These are phyloP conservation scores for Ophonus ardosiacus DNA, from an alignment of 2,888 invertebrate species.

Conservation along the genomic window DNA sequence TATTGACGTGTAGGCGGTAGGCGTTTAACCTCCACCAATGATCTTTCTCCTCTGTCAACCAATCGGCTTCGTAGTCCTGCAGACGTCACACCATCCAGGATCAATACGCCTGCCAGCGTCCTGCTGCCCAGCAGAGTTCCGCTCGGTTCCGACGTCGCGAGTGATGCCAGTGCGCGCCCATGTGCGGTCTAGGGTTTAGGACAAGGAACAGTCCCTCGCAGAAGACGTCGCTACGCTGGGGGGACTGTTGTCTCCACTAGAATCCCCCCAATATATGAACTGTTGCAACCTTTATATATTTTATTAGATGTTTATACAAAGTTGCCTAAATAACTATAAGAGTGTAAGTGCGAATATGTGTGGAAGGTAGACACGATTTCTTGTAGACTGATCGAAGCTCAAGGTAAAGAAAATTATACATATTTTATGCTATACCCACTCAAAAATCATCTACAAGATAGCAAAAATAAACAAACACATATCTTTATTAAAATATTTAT, in stretches of 20 bases:
- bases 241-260: constrained; percentile 87
- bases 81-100: constrained; percentile 73
- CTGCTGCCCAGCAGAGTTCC: constrained; percentile 68
- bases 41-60: constrained; percentile 63
- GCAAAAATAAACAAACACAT: too few species aligned
- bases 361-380: constrained; percentile 2
- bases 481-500: too few species aligned
- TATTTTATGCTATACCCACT: not conserved
- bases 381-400: not conserved
- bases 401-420: constrained; percentile 11
- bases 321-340: constrained; percentile 60
- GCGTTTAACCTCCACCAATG: constrained; percentile 45
- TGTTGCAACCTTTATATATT: constrained; percentile 56
- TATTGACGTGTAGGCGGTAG: constrained; percentile 45
- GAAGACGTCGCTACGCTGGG: constrained; percentile 97
- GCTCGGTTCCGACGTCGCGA: constrained; percentile 66
- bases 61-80: constrained; percentile 69
- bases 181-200: constrained; percentile 97
- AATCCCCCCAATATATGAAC: constrained; percentile 31
- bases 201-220: constrained; percentile 98
- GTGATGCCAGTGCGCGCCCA: constrained; percentile 82
- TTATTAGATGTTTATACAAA: constrained; percentile 63
- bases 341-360: constrained; percentile 43
- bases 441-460: too few species aligned
- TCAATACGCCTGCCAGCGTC: constrained; percentile 73